Evolutionary conservation across 2,797 vertebrate species (phyloP), one percentile per base, ranked within the genome.

Genomic region (Gambusia yucatana): DNA sequence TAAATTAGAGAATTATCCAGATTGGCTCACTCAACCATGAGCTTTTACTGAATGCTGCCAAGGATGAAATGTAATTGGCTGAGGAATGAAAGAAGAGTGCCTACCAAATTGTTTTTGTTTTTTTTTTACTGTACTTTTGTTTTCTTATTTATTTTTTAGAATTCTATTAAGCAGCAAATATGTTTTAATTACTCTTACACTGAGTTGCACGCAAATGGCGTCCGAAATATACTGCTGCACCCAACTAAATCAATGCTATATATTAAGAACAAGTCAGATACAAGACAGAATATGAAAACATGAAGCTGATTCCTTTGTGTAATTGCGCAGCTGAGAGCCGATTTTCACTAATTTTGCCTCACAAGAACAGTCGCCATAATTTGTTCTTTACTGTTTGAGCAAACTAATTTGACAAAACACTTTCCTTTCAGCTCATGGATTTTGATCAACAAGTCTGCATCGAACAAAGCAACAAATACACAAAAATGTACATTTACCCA

Each of bases 151-250:
- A 90, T 93, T 90, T 81, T 70, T 82, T 71, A 76, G 81, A 84
- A 92, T 95, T 94, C 81, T 92, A 89, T 93, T 94, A 94, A 92
- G 85, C 82, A 86, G 81, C 76, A 79, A 86, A 87, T 91, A 90
- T 86, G 84, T 94, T 95, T 95, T 95, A 95, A 96, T 96, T 94
- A 94, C 91, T 91, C 84, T 79, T 85, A 75, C 87, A 80, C 82
- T 92, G 87, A 72, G 82, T 90, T 89, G 89, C 88, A 80, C 93
- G 89, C 92, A 95, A 92, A 95, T 95, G 93, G 93, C 25, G 75
- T 94, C 84, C 89, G 90, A 86, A 93, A 92, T 85, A 89, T 84
- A 86, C 71, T 80, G 79, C 77, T 87, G 89, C 84, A 77, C 76
- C 86, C 75, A 86, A 87, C 85, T 87, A 77, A 90, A 91, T 92